Percentiles rank a stretch among this genome's conserved stretches.
Evolutionary conservation across 1,140 invertebrate species (phyloP).

Genomic region (Tetramorium alpestre): DNA sequence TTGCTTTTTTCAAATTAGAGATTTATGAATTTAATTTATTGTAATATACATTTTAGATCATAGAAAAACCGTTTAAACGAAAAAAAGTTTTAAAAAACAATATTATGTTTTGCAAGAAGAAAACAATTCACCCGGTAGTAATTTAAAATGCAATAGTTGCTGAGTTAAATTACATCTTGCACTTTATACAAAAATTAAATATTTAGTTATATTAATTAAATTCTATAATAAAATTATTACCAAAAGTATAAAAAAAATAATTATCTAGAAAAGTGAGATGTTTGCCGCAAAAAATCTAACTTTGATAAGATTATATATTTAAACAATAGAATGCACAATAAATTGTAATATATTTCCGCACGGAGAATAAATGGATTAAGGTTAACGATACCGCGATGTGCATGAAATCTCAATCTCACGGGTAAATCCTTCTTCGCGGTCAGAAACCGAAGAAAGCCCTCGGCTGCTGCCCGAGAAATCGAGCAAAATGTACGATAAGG

Average conservation of each 20-base stretch:
- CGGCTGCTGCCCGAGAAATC: slow-evolving; percentile 14
- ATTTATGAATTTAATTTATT: not conserved
- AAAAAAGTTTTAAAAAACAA: not conserved
- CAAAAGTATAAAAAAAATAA: not conserved
- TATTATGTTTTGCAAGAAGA: not conserved
- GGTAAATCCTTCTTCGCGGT: slow-evolving; percentile 45
- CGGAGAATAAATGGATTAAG: slow-evolving; percentile 49
- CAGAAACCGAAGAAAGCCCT: slow-evolving; percentile 43
- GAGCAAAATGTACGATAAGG: slow-evolving; percentile 45
- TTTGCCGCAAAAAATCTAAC: not conserved
- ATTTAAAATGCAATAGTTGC: not conserved
- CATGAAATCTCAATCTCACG: slow-evolving; percentile 1
- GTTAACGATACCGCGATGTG: slow-evolving; percentile 53
- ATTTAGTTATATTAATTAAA: not conserved
- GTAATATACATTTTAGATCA: not conserved
- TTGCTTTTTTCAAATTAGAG: not conserved
- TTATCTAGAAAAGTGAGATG: not conserved
- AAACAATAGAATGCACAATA: not conserved
- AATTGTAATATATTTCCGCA: slow-evolving; percentile 28
- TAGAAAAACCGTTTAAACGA: not conserved
- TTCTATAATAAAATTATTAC: not conserved
- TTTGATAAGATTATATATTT: slow-evolving; percentile 6
- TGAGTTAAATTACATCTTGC: not conserved
- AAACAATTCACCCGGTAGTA: not conserved
- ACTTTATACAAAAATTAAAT: not conserved